Evolutionary conservation across 2,113 vertebrate species (phyloP), one percentile per base, ranked within the genome.

Genomic region (Sylvia atricapilla): DNA sequence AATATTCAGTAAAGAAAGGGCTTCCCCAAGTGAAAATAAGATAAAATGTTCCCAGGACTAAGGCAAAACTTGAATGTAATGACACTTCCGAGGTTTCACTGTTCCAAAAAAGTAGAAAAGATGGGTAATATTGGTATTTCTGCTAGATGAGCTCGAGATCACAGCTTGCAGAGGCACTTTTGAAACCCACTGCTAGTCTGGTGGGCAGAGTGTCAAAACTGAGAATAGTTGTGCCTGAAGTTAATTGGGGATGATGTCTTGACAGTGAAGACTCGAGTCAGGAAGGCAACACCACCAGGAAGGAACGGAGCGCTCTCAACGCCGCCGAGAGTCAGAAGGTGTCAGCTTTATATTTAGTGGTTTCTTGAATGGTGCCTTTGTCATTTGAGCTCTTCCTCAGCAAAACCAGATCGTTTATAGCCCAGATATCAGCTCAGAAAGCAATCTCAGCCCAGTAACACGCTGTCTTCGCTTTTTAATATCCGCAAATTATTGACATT

Each of bases 321-420:
- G 0, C 47, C 72, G 19, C 55, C 80, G 68, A 79, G 50, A 88
- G 76, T 88, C 63, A 74, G 27, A 66, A 75, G 55, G 64, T 41
- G 7, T 44, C 27, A 62, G 76, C 67, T 28, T 30, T 60, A 19
- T 66, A 37, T 31, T 64, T 43, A 22, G 85, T 43, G 90, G n/a
- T 55, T 79, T 76, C 70, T 62, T 69, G 27, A 84, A 49, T 30
- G 23, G 18, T 79, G 55, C 27, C 35, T 88, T 67, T 78, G 55
- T 59, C 44, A 56, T 86, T 56, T 70, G 64, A 75, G 50, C 30
- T 70, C 44, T 93, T 94, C 52, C 80, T 80, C 72, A 94, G 63
- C 41, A 69, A 91, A 96, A 96, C 69, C 69, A 53, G 43, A 55
- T 92, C 37, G 56, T 64, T 80, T 62, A 31, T 52, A 81, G 41